Base-by-base conservation (phyloP, 2,888 invertebrate species). In the Sphaeridia pumilis region DNA sequence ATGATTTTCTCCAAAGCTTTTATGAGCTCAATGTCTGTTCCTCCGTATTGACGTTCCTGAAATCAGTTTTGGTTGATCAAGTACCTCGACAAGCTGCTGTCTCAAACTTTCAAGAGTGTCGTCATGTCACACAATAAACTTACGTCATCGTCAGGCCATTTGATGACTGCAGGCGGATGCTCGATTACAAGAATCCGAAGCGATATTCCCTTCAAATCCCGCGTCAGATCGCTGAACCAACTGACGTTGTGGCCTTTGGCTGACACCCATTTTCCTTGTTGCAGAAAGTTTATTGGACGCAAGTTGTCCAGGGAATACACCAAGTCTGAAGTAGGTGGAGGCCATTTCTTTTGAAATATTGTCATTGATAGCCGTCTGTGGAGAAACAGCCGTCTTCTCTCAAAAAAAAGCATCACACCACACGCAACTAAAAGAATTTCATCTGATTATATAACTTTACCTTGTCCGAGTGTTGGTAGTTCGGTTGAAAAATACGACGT, bases 81-180 rank as follows among this genome's bases (percentile, higher is more conserved):
- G 14, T 14, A 14, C n/a, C n/a, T n/a, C n/a, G n/a, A n/a, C n/a
- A n/a, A n/a, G n/a, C n/a, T n/a, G n/a, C n/a, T n/a, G n/a, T n/a
- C n/a, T n/a, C n/a, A n/a, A n/a, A n/a, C n/a, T n/a, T n/a, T n/a
- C n/a, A n/a, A n/a, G n/a, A n/a, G n/a, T n/a, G n/a, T n/a, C n/a
- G n/a, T n/a, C n/a, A n/a, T n/a, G n/a, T 34, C 14, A 12, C 34
- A 34, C 14, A 10, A 34, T 12, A 14, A 20, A 12, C 17, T 41
- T 20, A 41, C 17, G 5, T 38, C 17, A 5, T 38, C 38, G 17
- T 38, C 10, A 38, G 41, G 48, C 42, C 57, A 60, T 50, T 60
- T 63, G 21, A 63, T 61, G 0, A 65, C 63, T 1, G 61, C 63
- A 3, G 65, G 65, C 17, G 65, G 65, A 55, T 65, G 65, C 42